Percentiles rank a stretch among this genome's conserved stretches.
Evolutionary conservation across 2,797 vertebrate species (phyloP).

Genomic region (Poeciliopsis infans): DNA sequence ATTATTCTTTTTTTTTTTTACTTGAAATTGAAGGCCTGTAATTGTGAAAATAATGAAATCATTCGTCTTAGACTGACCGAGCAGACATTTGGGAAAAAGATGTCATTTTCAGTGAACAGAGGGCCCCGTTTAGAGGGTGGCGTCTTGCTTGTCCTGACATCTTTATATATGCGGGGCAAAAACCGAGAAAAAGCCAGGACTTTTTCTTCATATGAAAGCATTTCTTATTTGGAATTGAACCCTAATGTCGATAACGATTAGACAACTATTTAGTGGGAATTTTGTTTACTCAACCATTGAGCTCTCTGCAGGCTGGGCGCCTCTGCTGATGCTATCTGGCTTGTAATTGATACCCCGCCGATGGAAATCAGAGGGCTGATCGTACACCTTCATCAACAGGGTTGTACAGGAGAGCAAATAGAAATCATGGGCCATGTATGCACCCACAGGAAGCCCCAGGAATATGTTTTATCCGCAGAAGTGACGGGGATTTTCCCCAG

Average conservation of each 20-base stretch:
- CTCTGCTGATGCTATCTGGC: constrained; percentile 75
- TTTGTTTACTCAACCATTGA: constrained; percentile 37
- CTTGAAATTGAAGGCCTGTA: not conserved
- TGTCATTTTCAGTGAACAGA: not conserved
- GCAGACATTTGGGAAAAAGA: not conserved
- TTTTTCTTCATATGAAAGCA: not conserved
- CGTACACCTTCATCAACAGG: constrained; percentile 38
- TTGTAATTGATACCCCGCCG: constrained; percentile 63
- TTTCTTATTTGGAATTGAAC: constrained; percentile 7
- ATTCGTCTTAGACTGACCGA: not conserved
- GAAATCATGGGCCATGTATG: constrained; percentile 7
- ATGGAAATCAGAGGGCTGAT: constrained; percentile 53
- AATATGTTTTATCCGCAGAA: constrained; percentile 18
- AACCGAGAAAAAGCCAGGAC: not conserved
- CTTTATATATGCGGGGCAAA: not conserved
- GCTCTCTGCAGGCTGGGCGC: constrained; percentile 58
- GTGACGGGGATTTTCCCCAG: constrained; percentile 15
- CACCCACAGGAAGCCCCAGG: constrained; percentile 31
- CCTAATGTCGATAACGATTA: constrained; percentile 1
- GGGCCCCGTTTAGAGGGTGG: not conserved
- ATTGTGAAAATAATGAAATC: not conserved
- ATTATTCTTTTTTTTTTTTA: not conserved
- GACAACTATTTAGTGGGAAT: constrained; percentile 4
- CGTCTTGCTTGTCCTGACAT: not conserved
- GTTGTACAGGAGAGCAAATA: constrained; percentile 40